Evolutionary conservation across 1,140 invertebrate genomes (phyloP), one percentile per base, ranked within the genome.

Genomic region (Steinernema feltiae): DNA sequence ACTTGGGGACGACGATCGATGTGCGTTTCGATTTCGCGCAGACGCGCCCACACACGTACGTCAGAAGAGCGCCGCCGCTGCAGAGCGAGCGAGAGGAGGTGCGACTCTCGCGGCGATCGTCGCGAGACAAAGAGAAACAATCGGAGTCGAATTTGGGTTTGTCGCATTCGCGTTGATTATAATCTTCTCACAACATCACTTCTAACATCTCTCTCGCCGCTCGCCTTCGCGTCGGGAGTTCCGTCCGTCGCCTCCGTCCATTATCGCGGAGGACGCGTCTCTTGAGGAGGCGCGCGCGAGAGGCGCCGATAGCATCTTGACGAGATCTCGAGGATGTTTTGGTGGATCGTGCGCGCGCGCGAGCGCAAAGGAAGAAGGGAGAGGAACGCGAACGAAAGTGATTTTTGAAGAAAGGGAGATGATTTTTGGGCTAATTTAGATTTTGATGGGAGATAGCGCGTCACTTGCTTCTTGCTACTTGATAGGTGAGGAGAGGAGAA

Each of bases 1-100:
- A n/a, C n/a, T n/a, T n/a, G n/a, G n/a, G n/a, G n/a, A n/a, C n/a
- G n/a, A n/a, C 53, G 53, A 63, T 63, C 53, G 53, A 63, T 63
- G 53, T 27, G 53, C 53, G 53, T 63, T 63, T 63, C 53, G 53
- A 63, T 63, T 63, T 63, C 53, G 53, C 53, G 24, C 12, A 63
- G 12, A 63, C 53, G 53, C 53, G 24, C 53, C 12, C 53, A 63
- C 53, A 27, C 53, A 3, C 53, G 12, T 41, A 41, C 35, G 35
- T 41, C 35, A 41, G n/a, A n/a, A n/a, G n/a, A n/a, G n/a, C n/a
- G n/a, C n/a, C n/a, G n/a, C n/a, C n/a, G n/a, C n/a, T n/a, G n/a
- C n/a, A n/a, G n/a, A n/a, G n/a, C n/a, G n/a, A n/a, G n/a, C n/a
- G n/a, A n/a, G n/a, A n/a, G n/a, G n/a, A n/a, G n/a, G n/a, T n/a